Conservation (phyloP, 2,113 vertebrate species). For the Excalfactoria chinensis region DNA sequence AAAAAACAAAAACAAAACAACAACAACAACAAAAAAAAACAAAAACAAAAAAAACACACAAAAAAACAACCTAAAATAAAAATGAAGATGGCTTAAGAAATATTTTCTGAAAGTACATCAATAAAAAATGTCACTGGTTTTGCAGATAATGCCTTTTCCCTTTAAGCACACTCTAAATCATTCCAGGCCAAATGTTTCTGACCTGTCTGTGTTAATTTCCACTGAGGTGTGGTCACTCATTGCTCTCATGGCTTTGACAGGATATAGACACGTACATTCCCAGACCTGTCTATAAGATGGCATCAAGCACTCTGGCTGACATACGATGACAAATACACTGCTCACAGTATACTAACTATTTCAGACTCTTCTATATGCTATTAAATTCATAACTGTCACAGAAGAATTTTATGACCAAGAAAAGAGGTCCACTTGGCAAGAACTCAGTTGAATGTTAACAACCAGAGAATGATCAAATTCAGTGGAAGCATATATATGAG, state of each 20-base stretch:
- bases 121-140: background rate
- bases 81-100: background rate
- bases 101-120: background rate
- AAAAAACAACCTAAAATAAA: conserved; percentile 2
- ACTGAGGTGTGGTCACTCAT: background rate
- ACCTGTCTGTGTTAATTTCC: background rate
- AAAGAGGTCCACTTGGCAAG: background rate
- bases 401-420: background rate
- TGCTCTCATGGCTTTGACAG: background rate
- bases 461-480: background rate
- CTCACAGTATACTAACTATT: background rate
- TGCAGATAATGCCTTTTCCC: background rate
- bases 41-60: too few species aligned
- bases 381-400: background rate
- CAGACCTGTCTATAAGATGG: background rate
- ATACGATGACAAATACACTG: background rate
- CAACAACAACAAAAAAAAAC: too few species aligned
- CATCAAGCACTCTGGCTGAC: background rate
- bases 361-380: background rate
- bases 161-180: background rate
- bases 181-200: background rate
- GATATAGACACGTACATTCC: background rate
- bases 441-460: background rate
- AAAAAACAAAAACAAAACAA: too few species aligned
- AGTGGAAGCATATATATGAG: background rate